These are phyloP conservation scores for Myiotriccus ornatus DNA, from an alignment of 2,797 vertebrate species.

Conservation along the genomic window DNA sequence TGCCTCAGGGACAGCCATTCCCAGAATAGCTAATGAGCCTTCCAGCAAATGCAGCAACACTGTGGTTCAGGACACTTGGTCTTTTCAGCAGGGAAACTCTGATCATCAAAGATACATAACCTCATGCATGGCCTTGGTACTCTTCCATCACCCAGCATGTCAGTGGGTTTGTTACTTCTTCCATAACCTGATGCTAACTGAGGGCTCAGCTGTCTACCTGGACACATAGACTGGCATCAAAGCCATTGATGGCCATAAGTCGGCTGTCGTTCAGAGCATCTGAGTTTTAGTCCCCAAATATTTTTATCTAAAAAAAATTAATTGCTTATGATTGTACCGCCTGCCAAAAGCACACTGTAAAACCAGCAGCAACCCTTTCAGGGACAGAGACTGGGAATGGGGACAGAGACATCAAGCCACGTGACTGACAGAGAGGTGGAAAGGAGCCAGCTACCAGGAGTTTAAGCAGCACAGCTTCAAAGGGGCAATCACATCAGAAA, in stretches of 20 bases:
- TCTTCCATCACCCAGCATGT: neutral
- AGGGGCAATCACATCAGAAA: neutral
- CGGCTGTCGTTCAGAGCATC: neutral
- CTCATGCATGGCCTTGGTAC: rapidly evolving
- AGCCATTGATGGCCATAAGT: neutral
- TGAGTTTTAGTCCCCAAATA: neutral
- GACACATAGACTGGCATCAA: neutral
- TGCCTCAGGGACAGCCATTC: rapidly evolving
- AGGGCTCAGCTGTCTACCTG: neutral
- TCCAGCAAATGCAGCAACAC: neutral
- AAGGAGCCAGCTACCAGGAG: neutral
- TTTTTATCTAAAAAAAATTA: neutral
- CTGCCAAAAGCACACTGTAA: neutral
- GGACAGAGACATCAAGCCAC: neutral
- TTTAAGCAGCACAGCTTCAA: neutral
- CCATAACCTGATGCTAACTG: neutral
- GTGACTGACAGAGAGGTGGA: neutral
- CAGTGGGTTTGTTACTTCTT: neutral
- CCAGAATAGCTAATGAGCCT: neutral
- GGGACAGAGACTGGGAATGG: neutral
- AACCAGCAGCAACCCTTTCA: neutral
- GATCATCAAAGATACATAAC: neutral
- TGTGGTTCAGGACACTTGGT: neutral
- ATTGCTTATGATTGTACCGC: neutral
- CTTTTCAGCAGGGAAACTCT: neutral